Evolutionary conservation across 1,140 invertebrate species (phyloP).

Genomic region (Spodoptera litura): DNA sequence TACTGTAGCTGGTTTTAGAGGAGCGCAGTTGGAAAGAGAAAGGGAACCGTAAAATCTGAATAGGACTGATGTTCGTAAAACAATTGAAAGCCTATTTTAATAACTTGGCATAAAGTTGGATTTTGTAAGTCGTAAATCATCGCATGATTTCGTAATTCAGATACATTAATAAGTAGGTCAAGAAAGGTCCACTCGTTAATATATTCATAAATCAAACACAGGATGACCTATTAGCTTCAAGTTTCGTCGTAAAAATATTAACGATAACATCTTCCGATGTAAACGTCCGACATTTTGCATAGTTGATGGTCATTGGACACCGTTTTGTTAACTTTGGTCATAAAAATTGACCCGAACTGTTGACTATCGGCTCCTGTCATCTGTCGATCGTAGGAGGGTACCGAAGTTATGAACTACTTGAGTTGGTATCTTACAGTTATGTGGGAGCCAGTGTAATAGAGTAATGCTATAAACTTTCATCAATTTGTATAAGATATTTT

Average conservation of each 20-base stretch:
- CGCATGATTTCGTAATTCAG: background rate
- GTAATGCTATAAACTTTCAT: background rate
- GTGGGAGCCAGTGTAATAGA: background rate
- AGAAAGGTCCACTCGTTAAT: constrained; percentile 29
- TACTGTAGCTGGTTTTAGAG: background rate
- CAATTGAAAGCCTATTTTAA: no score
- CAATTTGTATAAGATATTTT: background rate
- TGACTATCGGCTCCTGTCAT: constrained; percentile 34
- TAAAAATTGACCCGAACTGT: constrained; percentile 36
- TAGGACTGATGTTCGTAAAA: background rate
- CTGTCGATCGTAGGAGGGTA: constrained; percentile 13
- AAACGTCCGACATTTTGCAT: constrained; percentile 36
- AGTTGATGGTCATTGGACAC: constrained; percentile 31
- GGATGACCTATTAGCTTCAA: constrained; percentile 36
- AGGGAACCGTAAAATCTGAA: background rate
- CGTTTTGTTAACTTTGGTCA: constrained; percentile 31
- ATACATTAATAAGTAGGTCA: constrained; percentile 9
- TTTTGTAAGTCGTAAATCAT: background rate
- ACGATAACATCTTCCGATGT: constrained; percentile 22
- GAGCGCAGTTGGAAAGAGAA: background rate
- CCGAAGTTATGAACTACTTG: constrained; percentile 3
- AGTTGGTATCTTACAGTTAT: constrained; percentile 2
- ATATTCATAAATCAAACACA: constrained; percentile 39
- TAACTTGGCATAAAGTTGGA: no score
- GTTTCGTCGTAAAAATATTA: constrained; percentile 41